Evolutionary conservation across 2,113 vertebrate genomes (phyloP).

Genomic region (Anarhynchus alexandrinus): DNA sequence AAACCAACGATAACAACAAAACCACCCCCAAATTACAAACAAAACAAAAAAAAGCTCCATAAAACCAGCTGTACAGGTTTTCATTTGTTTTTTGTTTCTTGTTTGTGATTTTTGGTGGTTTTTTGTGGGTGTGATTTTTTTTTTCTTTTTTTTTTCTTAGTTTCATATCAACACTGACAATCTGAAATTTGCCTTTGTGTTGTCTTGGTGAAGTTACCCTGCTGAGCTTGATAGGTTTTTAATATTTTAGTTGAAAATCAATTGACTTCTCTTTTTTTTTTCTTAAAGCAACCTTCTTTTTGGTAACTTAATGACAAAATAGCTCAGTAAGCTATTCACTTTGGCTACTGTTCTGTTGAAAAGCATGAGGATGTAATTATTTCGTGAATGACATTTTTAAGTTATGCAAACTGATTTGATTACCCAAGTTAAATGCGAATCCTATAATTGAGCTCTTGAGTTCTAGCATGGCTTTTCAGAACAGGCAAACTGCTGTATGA

Average conservation of each 20-base stretch:
- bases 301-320: conserved; percentile 19
- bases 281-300: not conserved
- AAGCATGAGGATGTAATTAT: conserved; percentile 57
- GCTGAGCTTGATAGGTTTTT: conserved; percentile 3
- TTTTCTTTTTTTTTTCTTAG: not conserved
- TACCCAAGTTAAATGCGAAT: conserved; percentile 48
- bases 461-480: conserved; percentile 62
- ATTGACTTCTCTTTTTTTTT: not conserved
- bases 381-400: conserved; percentile 58
- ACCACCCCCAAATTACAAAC: not conserved
- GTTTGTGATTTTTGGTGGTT: not conserved
- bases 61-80: not conserved
- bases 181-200: not conserved
- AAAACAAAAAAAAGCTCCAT: not conserved
- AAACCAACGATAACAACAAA: not conserved
- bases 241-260: conserved; percentile 14
- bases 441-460: conserved; percentile 60
- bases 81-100: not conserved
- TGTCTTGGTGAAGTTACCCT: not conserved
- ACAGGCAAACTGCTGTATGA: conserved; percentile 49
- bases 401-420: conserved; percentile 52
- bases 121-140: not conserved
- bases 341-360: conserved; percentile 33
- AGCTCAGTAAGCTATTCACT: conserved; percentile 42
- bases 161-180: not conserved